A percentile compares a stretch with the other conserved stretches of the same genome.
Conservation (phyloP, 2,113 vertebrate genomes). For the Origma solitaria region DNA sequence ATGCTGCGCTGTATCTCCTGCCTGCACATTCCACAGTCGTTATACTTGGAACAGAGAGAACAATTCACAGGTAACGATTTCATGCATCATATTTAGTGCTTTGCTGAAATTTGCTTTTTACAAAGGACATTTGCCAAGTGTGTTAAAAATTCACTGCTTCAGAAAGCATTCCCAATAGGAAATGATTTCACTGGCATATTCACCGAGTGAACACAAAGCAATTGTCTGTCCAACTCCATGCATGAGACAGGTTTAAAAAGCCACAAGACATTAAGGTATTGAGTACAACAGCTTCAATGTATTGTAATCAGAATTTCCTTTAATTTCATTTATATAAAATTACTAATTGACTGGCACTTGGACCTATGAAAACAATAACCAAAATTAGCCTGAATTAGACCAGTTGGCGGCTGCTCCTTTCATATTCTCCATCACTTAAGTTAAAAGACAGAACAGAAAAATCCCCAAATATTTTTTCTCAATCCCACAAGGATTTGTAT, state of each 20-base stretch:
- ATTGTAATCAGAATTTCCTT: neutral
- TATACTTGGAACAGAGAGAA: conserved; percentile 9
- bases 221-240: neutral
- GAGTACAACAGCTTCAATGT: neutral
- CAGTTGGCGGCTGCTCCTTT: neutral
- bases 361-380: neutral
- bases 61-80: conserved; percentile 28
- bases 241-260: neutral
- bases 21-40: neutral
- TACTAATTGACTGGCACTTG: neutral
- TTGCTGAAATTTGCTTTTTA: conserved; percentile 21
- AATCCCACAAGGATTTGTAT: neutral
- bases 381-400: neutral
- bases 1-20: conserved; percentile 13
- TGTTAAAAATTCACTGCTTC: conserved; percentile 24
- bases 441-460: neutral
- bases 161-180: conserved; percentile 34
- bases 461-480: neutral
- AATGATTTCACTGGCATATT: conserved; percentile 9
- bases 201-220: neutral
- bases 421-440: neutral
- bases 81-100: conserved; percentile 6
- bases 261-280: neutral
- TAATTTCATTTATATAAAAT: neutral
- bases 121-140: conserved; percentile 7